Percentiles rank a stretch among this genome's conserved stretches.
Conservation (phyloP, 2,888 invertebrate genomes). For the Iphiclides podalirius region DNA sequence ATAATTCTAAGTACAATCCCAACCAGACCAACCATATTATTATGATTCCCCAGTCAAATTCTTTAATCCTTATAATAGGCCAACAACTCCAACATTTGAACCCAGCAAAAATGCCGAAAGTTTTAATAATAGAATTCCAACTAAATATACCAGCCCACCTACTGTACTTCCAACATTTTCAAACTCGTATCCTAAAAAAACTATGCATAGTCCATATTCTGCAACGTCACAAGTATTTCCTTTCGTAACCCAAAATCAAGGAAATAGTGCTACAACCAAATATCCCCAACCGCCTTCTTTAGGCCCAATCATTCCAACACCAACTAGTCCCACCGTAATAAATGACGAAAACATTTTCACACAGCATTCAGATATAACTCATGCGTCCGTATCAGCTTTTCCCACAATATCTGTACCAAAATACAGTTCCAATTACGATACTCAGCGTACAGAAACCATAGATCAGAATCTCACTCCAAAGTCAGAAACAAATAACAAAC, state of each 20-base stretch:
- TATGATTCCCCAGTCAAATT: constrained; percentile 54
- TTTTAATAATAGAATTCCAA: constrained; percentile 27
- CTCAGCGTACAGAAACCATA: neutral
- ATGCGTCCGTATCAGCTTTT: constrained; percentile 52
- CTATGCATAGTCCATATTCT: constrained; percentile 12
- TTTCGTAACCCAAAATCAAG: constrained; percentile 12
- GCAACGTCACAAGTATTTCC: constrained; percentile 28
- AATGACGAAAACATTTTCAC: constrained; percentile 17
- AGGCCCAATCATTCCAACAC: constrained; percentile 24
- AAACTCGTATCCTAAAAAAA: constrained; percentile 3
- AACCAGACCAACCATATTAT: constrained; percentile 48
- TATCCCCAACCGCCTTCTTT: constrained; percentile 26
- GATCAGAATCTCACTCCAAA: neutral
- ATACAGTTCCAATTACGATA: neutral
- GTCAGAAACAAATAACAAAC: neutral
- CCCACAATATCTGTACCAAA: constrained; percentile 29
- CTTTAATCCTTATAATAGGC: constrained; percentile 40
- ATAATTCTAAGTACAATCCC: constrained; percentile 35
- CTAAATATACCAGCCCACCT: constrained; percentile 33
- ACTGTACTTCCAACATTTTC: constrained; percentile 26
- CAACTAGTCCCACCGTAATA: constrained; percentile 24
- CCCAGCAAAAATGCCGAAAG: constrained; percentile 15
- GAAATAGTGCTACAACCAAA: constrained; percentile 18
- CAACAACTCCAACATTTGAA: constrained; percentile 30
- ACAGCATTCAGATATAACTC: constrained; percentile 44